These are phyloP conservation scores for Toxostoma redivivum DNA, from an alignment of 2,113 vertebrate genomes.

Conservation along the genomic window DNA sequence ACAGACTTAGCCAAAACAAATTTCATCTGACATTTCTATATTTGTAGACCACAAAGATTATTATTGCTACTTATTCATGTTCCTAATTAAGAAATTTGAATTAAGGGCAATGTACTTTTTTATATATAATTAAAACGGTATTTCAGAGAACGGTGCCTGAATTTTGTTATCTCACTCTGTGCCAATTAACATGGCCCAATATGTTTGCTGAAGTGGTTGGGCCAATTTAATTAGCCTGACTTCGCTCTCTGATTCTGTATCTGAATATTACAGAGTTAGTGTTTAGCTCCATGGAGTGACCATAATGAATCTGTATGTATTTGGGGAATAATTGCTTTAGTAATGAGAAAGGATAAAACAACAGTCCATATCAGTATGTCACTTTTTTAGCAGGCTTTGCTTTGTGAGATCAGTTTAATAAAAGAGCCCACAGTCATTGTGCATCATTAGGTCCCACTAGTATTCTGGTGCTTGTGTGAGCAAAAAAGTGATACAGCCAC, in stretches of 20 bases:
- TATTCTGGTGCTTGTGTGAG: rapidly evolving
- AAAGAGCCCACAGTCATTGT: neutral
- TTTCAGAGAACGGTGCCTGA: constrained; percentile 48
- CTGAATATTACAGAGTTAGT: neutral
- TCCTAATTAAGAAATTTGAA: constrained; percentile 57
- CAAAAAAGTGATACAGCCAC: neutral
- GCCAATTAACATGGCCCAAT: constrained; percentile 50
- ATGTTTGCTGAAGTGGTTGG: constrained; percentile 20
- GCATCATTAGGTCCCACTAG: neutral
- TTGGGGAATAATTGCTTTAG: constrained; percentile 1
- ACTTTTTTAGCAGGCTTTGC: neutral
- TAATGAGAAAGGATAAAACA: constrained; percentile 22
- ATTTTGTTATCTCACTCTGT: constrained; percentile 33
- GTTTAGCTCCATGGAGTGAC: neutral
- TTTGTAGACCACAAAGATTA: constrained; percentile 37
- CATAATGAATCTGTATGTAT: neutral
- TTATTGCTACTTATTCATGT: constrained; percentile 31
- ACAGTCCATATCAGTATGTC: neutral
- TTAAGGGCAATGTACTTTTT: constrained; percentile 25
- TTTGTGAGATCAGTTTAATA: neutral
- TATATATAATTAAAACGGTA: constrained; percentile 63
- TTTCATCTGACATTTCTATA: neutral
- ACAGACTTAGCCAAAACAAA: constrained; percentile 4
- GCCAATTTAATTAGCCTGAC: constrained; percentile 58
- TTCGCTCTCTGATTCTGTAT: constrained; percentile 32